Conservation (phyloP, 2,888 invertebrate species). For the Rotaria magnacalcarata region DNA sequence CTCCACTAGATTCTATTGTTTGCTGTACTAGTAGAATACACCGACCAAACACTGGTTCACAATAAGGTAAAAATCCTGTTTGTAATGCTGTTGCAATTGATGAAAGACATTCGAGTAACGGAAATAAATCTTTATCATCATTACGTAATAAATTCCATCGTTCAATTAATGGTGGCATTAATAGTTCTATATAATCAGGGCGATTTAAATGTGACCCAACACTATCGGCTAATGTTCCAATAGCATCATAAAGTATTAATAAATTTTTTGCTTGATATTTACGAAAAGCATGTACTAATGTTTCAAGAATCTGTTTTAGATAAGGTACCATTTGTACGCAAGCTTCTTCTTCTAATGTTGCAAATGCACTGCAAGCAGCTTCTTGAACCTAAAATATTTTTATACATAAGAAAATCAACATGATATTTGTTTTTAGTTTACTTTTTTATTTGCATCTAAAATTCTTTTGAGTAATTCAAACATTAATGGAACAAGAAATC, state of each 20-base stretch:
- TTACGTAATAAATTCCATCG: slow-evolving; percentile 97
- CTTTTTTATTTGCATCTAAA: slow-evolving; percentile 49
- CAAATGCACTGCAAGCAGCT: slow-evolving; percentile 97
- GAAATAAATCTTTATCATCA: slow-evolving; percentile 96
- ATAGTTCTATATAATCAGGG: slow-evolving; percentile 84
- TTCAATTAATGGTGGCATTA: slow-evolving; percentile 95
- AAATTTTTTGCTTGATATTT: slow-evolving; percentile 75
- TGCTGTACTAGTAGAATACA: slow-evolving; percentile 93
- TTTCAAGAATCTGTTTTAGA: slow-evolving; percentile 86
- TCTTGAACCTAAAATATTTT: slow-evolving; percentile 72
- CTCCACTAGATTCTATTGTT: slow-evolving; percentile 85
- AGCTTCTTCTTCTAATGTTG: slow-evolving; percentile 95
- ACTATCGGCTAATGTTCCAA: slow-evolving; percentile 94
- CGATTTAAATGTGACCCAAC: slow-evolving; percentile 94
- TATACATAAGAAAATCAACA: neutral
- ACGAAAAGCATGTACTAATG: slow-evolving; percentile 90
- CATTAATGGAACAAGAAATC: slow-evolving; percentile 87
- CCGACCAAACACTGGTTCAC: slow-evolving; percentile 87
- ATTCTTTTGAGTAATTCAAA: slow-evolving; percentile 67
- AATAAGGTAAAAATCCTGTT: slow-evolving; percentile 91
- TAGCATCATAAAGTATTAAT: slow-evolving; percentile 93
- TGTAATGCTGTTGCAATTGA: slow-evolving; percentile 95
- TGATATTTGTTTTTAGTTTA: neutral
- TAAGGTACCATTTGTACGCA: slow-evolving; percentile 96
- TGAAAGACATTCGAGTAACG: slow-evolving; percentile 89